phyloP scores from a whole-genome alignment of 2,113 vertebrate species.

The Cavia aperea region DNA sequence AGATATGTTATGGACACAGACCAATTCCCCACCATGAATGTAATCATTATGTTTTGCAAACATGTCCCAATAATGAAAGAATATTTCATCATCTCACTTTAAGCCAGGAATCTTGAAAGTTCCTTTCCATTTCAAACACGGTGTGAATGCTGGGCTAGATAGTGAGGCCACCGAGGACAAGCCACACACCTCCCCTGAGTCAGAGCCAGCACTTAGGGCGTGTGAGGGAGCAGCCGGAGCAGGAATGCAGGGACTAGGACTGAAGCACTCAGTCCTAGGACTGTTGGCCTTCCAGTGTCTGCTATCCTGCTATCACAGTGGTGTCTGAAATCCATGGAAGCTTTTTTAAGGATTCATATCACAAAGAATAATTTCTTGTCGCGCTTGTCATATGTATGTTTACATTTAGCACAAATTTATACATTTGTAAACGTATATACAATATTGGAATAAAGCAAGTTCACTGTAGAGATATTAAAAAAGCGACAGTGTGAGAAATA shows the following conservation, averaged over 20 bases:
- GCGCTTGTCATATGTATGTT: neutral
- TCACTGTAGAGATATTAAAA: neutral
- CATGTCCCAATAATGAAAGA: neutral
- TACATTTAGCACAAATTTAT: neutral
- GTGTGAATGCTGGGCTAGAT: neutral
- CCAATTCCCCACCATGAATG: neutral
- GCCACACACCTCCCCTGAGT: neutral
- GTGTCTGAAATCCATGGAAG: neutral
- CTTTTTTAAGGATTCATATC: neutral
- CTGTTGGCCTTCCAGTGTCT: rapidly evolving
- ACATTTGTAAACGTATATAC: neutral
- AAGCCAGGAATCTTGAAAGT: neutral
- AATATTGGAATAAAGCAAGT: neutral
- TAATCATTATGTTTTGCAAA: neutral
- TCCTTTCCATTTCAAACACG: neutral
- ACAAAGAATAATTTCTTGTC: neutral
- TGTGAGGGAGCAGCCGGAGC: neutral
- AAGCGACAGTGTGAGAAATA: neutral
- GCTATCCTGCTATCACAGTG: neutral
- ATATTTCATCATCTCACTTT: neutral
- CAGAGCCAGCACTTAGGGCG: neutral
- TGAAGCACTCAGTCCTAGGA: no score
- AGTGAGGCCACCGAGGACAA: neutral
- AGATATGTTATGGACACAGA: neutral
- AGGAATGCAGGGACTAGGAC: no score